Base-by-base conservation (phyloP, 2,797 vertebrate genomes). In the Sebastes iracundus region DNA sequence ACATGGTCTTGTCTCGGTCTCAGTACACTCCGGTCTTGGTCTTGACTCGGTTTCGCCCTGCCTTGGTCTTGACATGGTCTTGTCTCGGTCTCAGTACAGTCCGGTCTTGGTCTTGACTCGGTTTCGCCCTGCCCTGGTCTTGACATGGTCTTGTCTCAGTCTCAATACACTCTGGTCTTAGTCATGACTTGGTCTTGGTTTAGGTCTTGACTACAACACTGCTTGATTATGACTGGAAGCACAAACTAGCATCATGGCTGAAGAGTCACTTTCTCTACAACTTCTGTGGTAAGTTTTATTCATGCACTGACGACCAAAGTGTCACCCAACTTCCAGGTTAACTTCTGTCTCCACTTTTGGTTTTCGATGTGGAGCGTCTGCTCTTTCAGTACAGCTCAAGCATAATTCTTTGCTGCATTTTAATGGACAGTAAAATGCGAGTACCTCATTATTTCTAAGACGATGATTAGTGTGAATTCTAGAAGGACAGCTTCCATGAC, bases 401-500 rank as follows among this genome's bases (percentile, higher is more conserved):
- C 32, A 55, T 52, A 22, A 60, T 30, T 27, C 3, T 33, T 58
- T n/a, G 3, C 38, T 42, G 56, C 30, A 12, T 20, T 53, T 25
- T 69, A 33, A 78, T 49, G 27, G 42, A 52, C 14, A 38, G 38
- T 65, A 49, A 59, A 74, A 66, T 58, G 5, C 52, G 11, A 56
- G 56, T 49, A 10, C 35, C 61, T 83, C 62, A 30, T 81, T 64
- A 81, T 75, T 64, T 72, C 42, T 42, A 25, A 67, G 28, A 58
- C 58, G 3, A 72, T 13, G 5, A 67, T 53, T 30, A 20, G 32
- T 76, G 5, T 60, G 56, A 27, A 66, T 38, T 70, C 30, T 42
- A 35, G 25, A 42, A 61, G n/a, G 64, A 32, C 30, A 33, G 7
- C 22, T 49, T 55, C 55, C 20, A 5, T 64, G 49, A 79, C 32